Base-by-base conservation (phyloP, 2,113 vertebrate genomes). In the Hydrolagus affinis region DNA sequence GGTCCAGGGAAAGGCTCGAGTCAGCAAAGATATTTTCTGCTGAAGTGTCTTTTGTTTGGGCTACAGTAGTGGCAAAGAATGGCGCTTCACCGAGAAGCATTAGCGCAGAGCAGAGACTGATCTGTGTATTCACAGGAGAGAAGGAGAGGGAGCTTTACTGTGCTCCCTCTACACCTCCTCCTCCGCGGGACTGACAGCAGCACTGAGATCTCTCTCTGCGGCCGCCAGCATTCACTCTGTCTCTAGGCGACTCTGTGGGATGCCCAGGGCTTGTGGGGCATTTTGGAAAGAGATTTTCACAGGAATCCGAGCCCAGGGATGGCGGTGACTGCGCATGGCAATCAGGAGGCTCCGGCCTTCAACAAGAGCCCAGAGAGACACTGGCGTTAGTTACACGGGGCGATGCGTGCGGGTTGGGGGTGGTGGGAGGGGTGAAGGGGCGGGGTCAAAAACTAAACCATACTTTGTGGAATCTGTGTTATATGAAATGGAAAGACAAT, bases 101-200 rank as follows among this genome's bases (percentile, higher is more conserved):
- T 94, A 93, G 89, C 91, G 90, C 85, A 86, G 87, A 90, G 91
- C 94, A 89, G 93, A 95, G 95, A 93, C 95, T 92, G 95, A 96
- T 96, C 94, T 94, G 94, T 94, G 94, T 88, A 96, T 97, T 98
- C 95, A 97, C 85, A 91, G 87, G 90, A 91, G 90, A 92, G 96
- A 97, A 96, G 94, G 95, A 91, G 95, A 96, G 92, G 96, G 95
- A 92, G 93, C 97, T 96, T 98, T 98, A 95, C 95, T 95, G 95
- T 98, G 93, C 92, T 90, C 89, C 91, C 85, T 89, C 88, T 88
- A 89, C 72, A 88, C 89, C 88, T 90, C 85, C 86, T 87, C 89
- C 90, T 75, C 89, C 88, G 64, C 88, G 93, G 91, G 86, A 91
- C 91, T 92, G 88, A 89, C 89, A 90, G 89, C 86, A 85, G 87